A percentile compares a stretch with the other conserved stretches of the same genome.
phyloP scores from a whole-genome alignment of 2,113 vertebrate species.

The Oncorhynchus keta region DNA sequence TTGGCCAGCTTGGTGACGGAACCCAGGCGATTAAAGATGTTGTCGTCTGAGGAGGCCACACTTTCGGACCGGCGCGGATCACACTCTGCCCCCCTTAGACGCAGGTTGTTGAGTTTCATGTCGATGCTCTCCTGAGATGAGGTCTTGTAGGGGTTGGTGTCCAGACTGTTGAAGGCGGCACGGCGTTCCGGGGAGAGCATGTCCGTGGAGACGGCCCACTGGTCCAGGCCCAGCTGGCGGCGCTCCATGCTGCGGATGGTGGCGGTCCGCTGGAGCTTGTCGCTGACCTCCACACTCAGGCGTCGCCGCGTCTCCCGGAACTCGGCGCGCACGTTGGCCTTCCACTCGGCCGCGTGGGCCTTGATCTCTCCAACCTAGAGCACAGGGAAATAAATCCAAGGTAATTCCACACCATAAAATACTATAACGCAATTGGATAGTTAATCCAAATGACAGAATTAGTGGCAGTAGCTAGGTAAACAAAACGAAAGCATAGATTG shows the following conservation, averaged over 20 bases:
- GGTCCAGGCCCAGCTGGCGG: constrained; percentile 87
- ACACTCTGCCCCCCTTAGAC: constrained; percentile 76
- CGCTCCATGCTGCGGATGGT: constrained; percentile 95
- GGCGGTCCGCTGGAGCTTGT: constrained; percentile 92
- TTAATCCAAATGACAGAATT: too few species aligned
- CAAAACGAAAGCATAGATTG: too few species aligned
- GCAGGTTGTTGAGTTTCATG: constrained; percentile 88
- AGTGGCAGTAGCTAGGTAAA: too few species aligned
- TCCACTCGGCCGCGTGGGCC: constrained; percentile 93
- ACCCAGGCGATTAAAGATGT: constrained; percentile 92
- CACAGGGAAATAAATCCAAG: not conserved
- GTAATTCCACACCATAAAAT: too few species aligned
- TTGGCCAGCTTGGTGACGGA: constrained; percentile 83
- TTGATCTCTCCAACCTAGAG: constrained; percentile 90
- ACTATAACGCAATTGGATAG: too few species aligned
- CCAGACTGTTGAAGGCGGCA: constrained; percentile 85
- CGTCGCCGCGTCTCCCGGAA: constrained; percentile 90
- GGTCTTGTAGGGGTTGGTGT: constrained; percentile 84
- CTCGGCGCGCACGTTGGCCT: constrained; percentile 89
- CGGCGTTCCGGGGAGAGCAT: constrained; percentile 91
- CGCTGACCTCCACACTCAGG: constrained; percentile 91
- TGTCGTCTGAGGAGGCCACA: constrained; percentile 84
- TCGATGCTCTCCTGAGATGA: constrained; percentile 95
- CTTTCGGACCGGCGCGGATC: constrained; percentile 72
- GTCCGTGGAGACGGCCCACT: constrained; percentile 89